Conservation (phyloP, 2,888 invertebrate species). For the Coenonympha arcania region DNA sequence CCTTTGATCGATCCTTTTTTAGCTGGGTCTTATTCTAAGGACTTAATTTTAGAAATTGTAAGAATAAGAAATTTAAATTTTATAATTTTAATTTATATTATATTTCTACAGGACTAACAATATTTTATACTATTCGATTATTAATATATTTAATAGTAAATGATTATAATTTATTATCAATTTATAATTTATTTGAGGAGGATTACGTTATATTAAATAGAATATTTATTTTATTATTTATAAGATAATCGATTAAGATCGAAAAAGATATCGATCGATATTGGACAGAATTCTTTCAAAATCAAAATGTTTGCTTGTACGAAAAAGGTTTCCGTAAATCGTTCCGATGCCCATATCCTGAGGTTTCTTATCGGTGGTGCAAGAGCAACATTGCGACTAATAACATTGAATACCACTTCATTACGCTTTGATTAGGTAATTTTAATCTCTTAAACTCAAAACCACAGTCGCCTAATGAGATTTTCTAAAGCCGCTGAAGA, state of each 20-base stretch:
- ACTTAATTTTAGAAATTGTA: slow-evolving; percentile 75
- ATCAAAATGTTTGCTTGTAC: no score
- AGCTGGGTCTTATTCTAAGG: slow-evolving; percentile 78
- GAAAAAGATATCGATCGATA: no score
- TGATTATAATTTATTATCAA: slow-evolving; percentile 59
- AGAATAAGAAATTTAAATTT: slow-evolving; percentile 70
- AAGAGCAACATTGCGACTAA: neutral
- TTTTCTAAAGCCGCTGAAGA: neutral
- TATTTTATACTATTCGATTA: slow-evolving; percentile 74
- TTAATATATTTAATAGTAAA: slow-evolving; percentile 70
- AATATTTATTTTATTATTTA: slow-evolving; percentile 64
- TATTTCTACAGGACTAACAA: slow-evolving; percentile 74
- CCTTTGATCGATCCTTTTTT: no score
- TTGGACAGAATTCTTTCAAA: no score
- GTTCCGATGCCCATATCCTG: no score
- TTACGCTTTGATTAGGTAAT: neutral
- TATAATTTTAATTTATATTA: slow-evolving; percentile 70
- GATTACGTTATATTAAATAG: slow-evolving; percentile 65
- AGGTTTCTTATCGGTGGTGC: no score
- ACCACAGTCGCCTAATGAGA: neutral
- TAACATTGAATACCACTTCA: neutral
- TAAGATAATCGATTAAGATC: no score
- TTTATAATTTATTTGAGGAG: slow-evolving; percentile 69
- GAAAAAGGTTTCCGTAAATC: no score
- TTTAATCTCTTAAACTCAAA: neutral